Conservation (phyloP, 2,888 invertebrate genomes). For the Troides aeacus region DNA sequence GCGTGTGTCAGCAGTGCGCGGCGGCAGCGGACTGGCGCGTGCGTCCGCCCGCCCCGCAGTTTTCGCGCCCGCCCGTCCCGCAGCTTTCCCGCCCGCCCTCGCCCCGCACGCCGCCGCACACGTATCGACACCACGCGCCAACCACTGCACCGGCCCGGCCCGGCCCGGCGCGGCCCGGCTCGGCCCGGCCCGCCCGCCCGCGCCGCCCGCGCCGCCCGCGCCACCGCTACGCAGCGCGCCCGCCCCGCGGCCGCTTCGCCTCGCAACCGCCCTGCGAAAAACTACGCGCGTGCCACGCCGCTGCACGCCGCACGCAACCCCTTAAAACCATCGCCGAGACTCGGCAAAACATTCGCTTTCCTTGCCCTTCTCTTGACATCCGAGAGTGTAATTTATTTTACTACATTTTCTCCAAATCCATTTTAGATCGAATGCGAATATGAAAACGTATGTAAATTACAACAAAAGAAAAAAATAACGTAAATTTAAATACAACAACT, state of each 20-base stretch:
- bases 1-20: slow-evolving; percentile 61
- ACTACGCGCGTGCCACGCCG: slow-evolving; percentile 30
- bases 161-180: slow-evolving; percentile 39
- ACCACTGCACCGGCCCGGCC: slow-evolving; percentile 62
- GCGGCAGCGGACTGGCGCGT: slow-evolving; percentile 63
- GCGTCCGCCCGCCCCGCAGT: slow-evolving; percentile 45
- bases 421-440: neutral
- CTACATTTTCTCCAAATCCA: slow-evolving; percentile 12
- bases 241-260: slow-evolving; percentile 46
- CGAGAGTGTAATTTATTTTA: slow-evolving; percentile 46
- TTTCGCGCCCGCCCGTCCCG: slow-evolving; percentile 38
- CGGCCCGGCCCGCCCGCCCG: slow-evolving; percentile 40
- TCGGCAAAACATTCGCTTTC: slow-evolving; percentile 50
- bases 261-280: slow-evolving; percentile 42
- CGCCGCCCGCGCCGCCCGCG: slow-evolving; percentile 39
- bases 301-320: slow-evolving; percentile 44
- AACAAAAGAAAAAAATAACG: neutral
- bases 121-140: slow-evolving; percentile 71
- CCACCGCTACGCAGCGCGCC: slow-evolving; percentile 42
- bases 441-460: neutral
- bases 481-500: neutral
- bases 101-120: slow-evolving; percentile 45
- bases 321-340: slow-evolving; percentile 37
- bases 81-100: slow-evolving; percentile 40
- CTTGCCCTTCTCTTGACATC: slow-evolving; percentile 47